phyloP scores from a whole-genome alignment of 2,113 vertebrate genomes.

The Empidonax traillii region DNA sequence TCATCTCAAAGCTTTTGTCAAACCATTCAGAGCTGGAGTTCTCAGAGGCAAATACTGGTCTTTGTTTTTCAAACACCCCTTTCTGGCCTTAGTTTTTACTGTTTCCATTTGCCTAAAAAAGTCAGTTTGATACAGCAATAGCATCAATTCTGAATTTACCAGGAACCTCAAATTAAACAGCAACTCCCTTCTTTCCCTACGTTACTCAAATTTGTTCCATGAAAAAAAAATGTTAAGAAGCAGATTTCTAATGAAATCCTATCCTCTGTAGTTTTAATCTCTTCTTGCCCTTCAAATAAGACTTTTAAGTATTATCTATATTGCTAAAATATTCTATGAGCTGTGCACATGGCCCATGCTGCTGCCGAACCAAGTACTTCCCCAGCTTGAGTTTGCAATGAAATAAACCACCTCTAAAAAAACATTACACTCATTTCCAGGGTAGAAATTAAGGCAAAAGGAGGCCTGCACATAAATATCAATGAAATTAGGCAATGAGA shows the following conservation, averaged over 20 bases:
- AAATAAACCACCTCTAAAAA: neutral
- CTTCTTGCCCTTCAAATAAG: conserved; percentile 35
- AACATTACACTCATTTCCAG: neutral
- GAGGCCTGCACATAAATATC: neutral
- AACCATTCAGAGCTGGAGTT: neutral
- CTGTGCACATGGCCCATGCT: neutral
- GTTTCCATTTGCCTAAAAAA: neutral
- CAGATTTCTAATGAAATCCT: conserved; percentile 37
- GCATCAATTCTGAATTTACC: neutral
- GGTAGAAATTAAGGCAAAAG: neutral
- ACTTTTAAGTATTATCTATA: conserved; percentile 41
- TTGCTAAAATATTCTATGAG: conserved; percentile 23
- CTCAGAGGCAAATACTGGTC: neutral
- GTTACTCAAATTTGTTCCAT: neutral
- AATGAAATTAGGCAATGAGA: conserved; percentile 10
- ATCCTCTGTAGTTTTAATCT: conserved; percentile 55
- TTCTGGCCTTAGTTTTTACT: neutral
- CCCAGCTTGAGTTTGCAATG: neutral
- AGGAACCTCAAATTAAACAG: neutral
- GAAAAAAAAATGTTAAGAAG: neutral
- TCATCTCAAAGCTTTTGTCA: neutral
- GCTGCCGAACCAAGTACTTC: neutral
- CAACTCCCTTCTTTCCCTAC: neutral
- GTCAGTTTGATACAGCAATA: neutral
- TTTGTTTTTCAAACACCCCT: neutral